Base-by-base conservation (phyloP, 2,888 invertebrate species). In the Mellilla xanthometata region DNA sequence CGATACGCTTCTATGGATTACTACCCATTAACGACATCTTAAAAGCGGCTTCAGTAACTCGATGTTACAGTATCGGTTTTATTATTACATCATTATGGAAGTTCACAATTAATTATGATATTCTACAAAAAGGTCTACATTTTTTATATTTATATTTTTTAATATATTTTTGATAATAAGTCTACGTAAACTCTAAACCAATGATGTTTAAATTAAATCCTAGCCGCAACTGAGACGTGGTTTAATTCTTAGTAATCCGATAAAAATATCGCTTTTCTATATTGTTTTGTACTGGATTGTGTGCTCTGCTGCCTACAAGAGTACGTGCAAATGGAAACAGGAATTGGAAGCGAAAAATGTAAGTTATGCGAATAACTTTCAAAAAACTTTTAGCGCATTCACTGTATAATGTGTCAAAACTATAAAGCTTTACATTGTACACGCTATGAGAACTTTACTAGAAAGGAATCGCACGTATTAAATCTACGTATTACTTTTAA, bases 241-340 rank as follows among this genome's bases (percentile, higher is more conserved):
- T n/a, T n/a, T n/a, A n/a, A n/a, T n/a, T n/a, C 28, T 3, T 13
- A 28, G 6, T 9, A 13, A 19, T 19, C 28, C 55, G 58, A 8
- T 24, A 24, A 24, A 58, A 39, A 38, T 31, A 42, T 36, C 39
- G 43, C 28, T 52, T 47, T 52, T 44, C 34, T 36, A 45, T 65
- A 81, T 83, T 84, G 85, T 87, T 82, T 83, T 85, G 85, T 87
- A 85, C 85, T 81, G 77, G 81, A 71, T 68, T 77, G 68, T 76
- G 83, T 86, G 86, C 86, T 85, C 85, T 85, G 85, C 77, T 71
- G 62, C 58, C 54, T 51, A 41, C 41, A 49, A 49, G 10, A 29
- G 36, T 42, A 42, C 47, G 24, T 30, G 24, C 23, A 41, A 40
- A 47, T 38, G 38, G 24, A 32, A 36, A 46, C 9, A 22, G 13